Percentiles rank a stretch among this genome's conserved stretches.
These are phyloP conservation scores for Lanius collurio DNA, from an alignment of 2,113 vertebrate genomes.

Conservation along the genomic window DNA sequence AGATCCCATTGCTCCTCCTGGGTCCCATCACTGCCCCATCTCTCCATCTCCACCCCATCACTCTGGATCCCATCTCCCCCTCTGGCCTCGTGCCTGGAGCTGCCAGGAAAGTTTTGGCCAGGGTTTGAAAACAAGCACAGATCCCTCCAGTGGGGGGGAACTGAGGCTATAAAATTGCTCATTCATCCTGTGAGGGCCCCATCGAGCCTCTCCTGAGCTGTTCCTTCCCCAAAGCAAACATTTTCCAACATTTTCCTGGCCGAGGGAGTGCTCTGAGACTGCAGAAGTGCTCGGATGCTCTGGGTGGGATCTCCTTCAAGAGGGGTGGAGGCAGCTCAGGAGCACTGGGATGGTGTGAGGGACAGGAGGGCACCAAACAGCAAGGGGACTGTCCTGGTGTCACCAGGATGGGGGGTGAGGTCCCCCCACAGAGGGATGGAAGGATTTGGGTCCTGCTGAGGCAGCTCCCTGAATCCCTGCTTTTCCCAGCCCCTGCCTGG, in stretches of 20 bases:
- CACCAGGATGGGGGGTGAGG: not conserved
- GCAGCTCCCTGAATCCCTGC: not conserved
- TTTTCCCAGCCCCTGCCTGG: not conserved
- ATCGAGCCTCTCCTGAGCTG: not conserved
- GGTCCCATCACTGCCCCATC: too few species aligned
- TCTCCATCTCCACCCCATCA: not conserved
- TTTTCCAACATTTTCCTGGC: not conserved
- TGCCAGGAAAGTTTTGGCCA: not conserved
- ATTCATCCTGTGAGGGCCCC: not conserved
- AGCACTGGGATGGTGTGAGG: not conserved
- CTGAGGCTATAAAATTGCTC: not conserved
- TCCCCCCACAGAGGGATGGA: too few species aligned
- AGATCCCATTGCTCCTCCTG: not conserved
- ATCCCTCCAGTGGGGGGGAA: not conserved
- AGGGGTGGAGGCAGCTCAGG: not conserved
- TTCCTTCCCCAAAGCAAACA: not conserved
- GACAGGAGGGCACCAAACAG: not conserved
- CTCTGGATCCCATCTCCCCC: not conserved
- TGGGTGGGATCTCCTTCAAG: not conserved
- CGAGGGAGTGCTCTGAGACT: fast-evolving
- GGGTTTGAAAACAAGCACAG: not conserved
- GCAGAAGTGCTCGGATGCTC: not conserved
- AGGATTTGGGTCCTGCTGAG: not conserved
- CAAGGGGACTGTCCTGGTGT: too few species aligned
- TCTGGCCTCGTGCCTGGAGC: not conserved